Evolutionary conservation across 2,113 vertebrate genomes (phyloP), one percentile per base, ranked within the genome.

Genomic region (Rhabdornis inornatus): DNA sequence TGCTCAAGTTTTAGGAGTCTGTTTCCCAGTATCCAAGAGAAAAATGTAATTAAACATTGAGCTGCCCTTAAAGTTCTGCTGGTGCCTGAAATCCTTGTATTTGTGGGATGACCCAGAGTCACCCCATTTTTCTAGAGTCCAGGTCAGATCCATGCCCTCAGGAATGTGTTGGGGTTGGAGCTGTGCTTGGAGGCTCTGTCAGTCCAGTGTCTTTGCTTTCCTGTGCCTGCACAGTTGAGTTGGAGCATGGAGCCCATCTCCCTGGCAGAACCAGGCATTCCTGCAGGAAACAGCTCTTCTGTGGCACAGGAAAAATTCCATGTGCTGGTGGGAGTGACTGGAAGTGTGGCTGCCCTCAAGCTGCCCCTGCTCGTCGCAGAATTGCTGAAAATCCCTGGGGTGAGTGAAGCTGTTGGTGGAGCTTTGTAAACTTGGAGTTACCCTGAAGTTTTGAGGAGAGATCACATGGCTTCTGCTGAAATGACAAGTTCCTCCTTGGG

Each of bases 291-390:
- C 8, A 60, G 42, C 70, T 93, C n/a, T 0, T 2, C 49, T 0
- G 3, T 28, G 45, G n/a, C 10, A 0, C 52, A 7, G 69, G 89
- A 57, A 42, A 95, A 31, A 2, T 94, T 82, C 87, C 96, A 3
- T 3, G 92, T 99, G 30, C 98, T 99, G 14, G 92, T 99, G 44
- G 99, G 99, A 9, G 99, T 99, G 37, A 99, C 99, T 2, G 99
- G 99, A 24, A 99, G 99, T 0, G 99, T 99, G 8, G 99, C 99
- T 56, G 98, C 99, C 9, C 94, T 99, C 74, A 99, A 99, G 89
- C 96, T 99, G 55, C 99, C 99, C 28, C 76, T 98, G 72, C 94
- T 99, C 65, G 68, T 99, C 1, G 69, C 95, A 0, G 96, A 97
- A 37, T 97, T 99, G 87, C 98, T 99, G 90, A 97, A 98, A 52